These are phyloP conservation scores for Potamarius usumacintae DNA, from an alignment of 2,113 vertebrate species.

Conservation along the genomic window DNA sequence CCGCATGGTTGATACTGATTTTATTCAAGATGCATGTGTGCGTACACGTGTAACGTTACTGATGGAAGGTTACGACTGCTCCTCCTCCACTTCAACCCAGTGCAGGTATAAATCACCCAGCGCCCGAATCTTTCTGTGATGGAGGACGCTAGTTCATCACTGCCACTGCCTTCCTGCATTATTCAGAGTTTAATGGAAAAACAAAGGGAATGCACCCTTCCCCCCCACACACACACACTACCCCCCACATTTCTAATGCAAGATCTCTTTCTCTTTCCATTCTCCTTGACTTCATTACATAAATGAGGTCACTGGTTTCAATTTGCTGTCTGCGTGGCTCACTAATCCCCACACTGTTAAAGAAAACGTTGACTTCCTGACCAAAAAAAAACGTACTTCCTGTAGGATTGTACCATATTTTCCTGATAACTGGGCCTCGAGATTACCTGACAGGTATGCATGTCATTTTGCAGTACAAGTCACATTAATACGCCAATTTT, in stretches of 20 bases:
- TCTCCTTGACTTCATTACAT: conserved; percentile 19
- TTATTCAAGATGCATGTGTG: neutral
- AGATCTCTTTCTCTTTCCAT: conserved; percentile 3
- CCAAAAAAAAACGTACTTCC: neutral
- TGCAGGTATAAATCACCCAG: neutral
- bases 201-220: neutral
- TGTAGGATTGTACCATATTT: neutral
- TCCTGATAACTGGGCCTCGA: neutral
- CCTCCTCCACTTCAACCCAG: neutral
- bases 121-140: conserved; percentile 1
- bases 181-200: neutral
- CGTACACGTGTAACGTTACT: neutral
- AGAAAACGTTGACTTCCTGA: conserved; percentile 4
- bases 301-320: conserved; percentile 35
- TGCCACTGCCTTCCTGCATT: neutral
- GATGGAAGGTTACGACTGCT: neutral
- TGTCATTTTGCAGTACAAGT: neutral
- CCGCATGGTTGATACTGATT: neutral
- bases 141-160: neutral
- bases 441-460: neutral
- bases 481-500: neutral
- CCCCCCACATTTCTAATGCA: neutral
- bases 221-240: neutral
- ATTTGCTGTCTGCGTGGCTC: neutral
- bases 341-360: neutral